Conservation (phyloP, 1,140 invertebrate genomes). For the Ptiloglossa arizonensis region DNA sequence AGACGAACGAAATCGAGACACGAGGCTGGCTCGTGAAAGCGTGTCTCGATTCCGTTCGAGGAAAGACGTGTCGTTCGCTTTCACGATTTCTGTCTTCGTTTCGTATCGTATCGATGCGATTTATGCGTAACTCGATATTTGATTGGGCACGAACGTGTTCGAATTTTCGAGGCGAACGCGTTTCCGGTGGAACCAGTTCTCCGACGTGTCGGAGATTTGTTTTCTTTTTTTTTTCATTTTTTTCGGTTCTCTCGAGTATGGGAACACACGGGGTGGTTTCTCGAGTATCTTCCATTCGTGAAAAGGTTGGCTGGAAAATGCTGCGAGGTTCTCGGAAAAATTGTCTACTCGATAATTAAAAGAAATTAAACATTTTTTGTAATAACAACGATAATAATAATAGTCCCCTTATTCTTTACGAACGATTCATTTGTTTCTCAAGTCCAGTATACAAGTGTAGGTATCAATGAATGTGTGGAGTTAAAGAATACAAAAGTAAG, state of each 20-base stretch:
- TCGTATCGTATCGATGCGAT: conserved; percentile 13
- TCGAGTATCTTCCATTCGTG: background rate
- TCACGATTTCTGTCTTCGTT: conserved; percentile 8
- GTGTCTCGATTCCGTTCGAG: conserved; percentile 18
- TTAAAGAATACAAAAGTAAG: too few relatives aligned
- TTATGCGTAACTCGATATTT: conserved; percentile 14
- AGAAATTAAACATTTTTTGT: too few relatives aligned
- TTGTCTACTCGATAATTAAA: background rate
- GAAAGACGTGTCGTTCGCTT: conserved; percentile 17
- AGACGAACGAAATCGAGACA: conserved; percentile 6
- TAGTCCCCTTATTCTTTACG: too few relatives aligned
- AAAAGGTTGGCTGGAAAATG: background rate
- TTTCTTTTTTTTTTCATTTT: too few relatives aligned
- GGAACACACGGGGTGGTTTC: background rate
- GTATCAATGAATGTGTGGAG: too few relatives aligned
- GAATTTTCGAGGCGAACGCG: conserved; percentile 11
- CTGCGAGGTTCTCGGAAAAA: background rate
- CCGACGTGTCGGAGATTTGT: background rate
- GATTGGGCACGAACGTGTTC: background rate
- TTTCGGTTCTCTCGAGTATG: too few relatives aligned
- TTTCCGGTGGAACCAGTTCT: conserved; percentile 12
- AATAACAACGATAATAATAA: too few relatives aligned
- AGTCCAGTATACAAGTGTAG: too few relatives aligned
- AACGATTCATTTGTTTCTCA: too few relatives aligned
- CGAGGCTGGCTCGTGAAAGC: conserved; percentile 11